Base-by-base conservation (phyloP, 2,797 vertebrate genomes). In the Cichlasoma orientale region DNA sequence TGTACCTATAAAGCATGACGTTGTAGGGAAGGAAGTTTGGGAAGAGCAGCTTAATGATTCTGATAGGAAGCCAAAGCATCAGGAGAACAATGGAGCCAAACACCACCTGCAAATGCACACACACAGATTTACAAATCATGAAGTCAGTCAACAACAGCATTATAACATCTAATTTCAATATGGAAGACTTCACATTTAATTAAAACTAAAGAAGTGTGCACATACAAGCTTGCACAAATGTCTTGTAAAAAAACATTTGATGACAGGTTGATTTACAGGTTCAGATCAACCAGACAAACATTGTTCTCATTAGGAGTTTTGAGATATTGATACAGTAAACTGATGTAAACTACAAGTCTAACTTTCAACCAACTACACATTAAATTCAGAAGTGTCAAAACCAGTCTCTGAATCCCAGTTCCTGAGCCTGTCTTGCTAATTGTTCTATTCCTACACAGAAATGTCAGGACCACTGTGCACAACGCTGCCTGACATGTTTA, bases 31-130 rank as follows among this genome's bases (percentile, higher is more conserved):
- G 97, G 91, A 99, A 99, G 88, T 92, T 88, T 53, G 97, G 97
- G 63, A 97, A 92, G 27, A 98, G 85, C 58, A 96, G 94, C 86
- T 98, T 99, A 84, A 98, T 98, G 85, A 99, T 97, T 70, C 97
- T 95, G 84, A 99, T 97, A 52, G 98, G 98, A 86, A 99, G 97
- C 98, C 97, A 99, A 77, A 99, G 96, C 98, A 99, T 99, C 85
- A 99, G 94, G 25, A 99, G 95, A 38, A 99, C 98, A 73, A 99
- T 98, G 85, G 98, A 99, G 59, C 98, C 98, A 90, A 99, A 99
- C 75, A 99, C 97, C 77, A 99, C 97, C 98, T 99, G 92, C 31
- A 82, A 77, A 85, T 0, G 27, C 2, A 33, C 2, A 47, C 3
- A 72, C 4, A 84, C 31, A 33, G 7, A 38, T 14, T 29, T 33